Evolutionary conservation across 2,113 vertebrate species (phyloP), one percentile per base, ranked within the genome.

Genomic region (Oenanthe melanoleuca): DNA sequence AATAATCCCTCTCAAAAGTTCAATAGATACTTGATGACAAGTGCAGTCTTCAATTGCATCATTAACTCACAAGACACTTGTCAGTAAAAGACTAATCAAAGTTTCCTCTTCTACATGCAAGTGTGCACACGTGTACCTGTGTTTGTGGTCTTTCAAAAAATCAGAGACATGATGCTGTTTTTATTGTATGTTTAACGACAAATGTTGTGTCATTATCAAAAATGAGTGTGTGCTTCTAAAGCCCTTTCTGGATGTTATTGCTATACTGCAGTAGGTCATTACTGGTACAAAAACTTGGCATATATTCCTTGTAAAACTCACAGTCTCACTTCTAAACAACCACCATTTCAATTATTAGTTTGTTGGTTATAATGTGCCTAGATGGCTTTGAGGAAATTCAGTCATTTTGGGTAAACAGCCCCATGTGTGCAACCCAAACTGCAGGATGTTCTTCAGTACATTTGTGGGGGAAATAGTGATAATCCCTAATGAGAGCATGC

Each of bases 1-100:
- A 92, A 83, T 69, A 90, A 86, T 25, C 26, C n/a, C 40, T 86
- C 79, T 86, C 49, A 65, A 49, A 67, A 74, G 7, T 80, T 88
- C 53, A 72, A 49, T 25, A 49, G 53, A 44, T 26, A 82, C 75
- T 89, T 80, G 23, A 45, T 64, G 24, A 13, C 40, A 88, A 91
- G 59, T 5, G 7, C 14, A 50, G 40, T 61, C 56, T 72, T 85
- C 3, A 7, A 49, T 66, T 86, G 29, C 57, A 56, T 25, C 34
- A 74, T 71, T 75, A 72, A 53, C 26, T 73, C 49, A 65, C n/a
- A 64, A 57, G n/a, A 31, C 9, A 38, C 69, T 67, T 79, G 19
- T 52, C n/a, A 56, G 38, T n/a, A 87, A 75, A 64, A 81, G 25
- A 47, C 14, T 42, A 81, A 59, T 18, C 26, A n/a, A 67, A 60